Conservation (phyloP, 2,888 invertebrate genomes). For the Agriotes lineatus region DNA sequence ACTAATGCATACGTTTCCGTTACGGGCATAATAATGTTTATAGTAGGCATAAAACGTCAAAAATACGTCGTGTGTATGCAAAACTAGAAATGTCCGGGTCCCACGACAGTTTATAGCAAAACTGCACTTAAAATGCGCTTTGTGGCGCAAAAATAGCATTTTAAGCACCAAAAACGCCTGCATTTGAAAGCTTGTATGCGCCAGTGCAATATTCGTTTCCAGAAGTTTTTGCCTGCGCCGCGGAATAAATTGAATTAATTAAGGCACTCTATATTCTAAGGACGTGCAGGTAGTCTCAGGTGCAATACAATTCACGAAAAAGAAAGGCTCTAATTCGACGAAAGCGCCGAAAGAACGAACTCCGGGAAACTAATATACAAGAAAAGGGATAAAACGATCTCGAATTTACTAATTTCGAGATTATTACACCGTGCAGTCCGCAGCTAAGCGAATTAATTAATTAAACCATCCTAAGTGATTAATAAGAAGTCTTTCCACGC, state of each 20-base stretch:
- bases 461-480: constrained; percentile 35
- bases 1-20: too few relatives aligned
- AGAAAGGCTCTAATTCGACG: constrained; percentile 27
- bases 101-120: constrained; percentile 13
- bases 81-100: neutral
- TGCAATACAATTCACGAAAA: constrained; percentile 38
- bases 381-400: constrained; percentile 13
- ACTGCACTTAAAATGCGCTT: constrained; percentile 22
- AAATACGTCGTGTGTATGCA: too few relatives aligned
- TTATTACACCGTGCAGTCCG: constrained; percentile 28
- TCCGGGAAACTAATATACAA: constrained; percentile 19
- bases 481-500: constrained; percentile 33
- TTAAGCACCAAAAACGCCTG: constrained; percentile 24
- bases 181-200: constrained; percentile 41
- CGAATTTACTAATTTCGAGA: constrained; percentile 35
- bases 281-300: constrained; percentile 41
- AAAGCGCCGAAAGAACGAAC: constrained; percentile 11
- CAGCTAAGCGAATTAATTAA: constrained; percentile 31
- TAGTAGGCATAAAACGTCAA: too few relatives aligned
- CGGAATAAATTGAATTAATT: constrained; percentile 43
- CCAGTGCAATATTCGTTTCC: constrained; percentile 35
- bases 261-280: constrained; percentile 36
- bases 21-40: too few relatives aligned
- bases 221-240: constrained; percentile 21
- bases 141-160: constrained; percentile 12